These are phyloP conservation scores for Pheosia gnoma DNA, from an alignment of 2,888 invertebrate genomes.

Conservation along the genomic window DNA sequence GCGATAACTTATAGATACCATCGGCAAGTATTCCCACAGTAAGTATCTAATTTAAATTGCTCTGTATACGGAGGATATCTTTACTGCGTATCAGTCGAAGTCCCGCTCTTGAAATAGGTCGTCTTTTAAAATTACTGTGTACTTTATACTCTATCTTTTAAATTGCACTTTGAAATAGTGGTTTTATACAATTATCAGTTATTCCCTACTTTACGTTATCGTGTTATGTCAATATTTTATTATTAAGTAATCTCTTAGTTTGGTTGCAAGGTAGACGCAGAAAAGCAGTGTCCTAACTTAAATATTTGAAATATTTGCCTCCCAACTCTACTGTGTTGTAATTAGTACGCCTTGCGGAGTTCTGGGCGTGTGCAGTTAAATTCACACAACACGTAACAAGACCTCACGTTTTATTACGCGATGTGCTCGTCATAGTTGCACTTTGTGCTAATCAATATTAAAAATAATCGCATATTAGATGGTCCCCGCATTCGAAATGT, in stretches of 20 bases:
- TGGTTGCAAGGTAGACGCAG: too few relatives aligned
- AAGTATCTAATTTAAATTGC: slow-evolving; percentile 52
- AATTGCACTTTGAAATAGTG: slow-evolving; percentile 1
- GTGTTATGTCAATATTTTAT: slow-evolving; percentile 4
- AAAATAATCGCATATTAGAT: too few relatives aligned
- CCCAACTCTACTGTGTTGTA: too few relatives aligned
- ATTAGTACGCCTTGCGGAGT: too few relatives aligned
- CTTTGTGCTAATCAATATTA: too few relatives aligned
- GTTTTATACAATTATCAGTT: not conserved
- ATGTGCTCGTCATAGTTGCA: too few relatives aligned
- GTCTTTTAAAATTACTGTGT: slow-evolving; percentile 14
- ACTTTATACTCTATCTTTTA: not conserved
- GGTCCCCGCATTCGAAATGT: too few relatives aligned
- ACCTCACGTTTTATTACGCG: too few relatives aligned
- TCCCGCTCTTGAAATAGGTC: slow-evolving; percentile 39
- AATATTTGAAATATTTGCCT: too few relatives aligned
- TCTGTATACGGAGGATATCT: slow-evolving; percentile 44
- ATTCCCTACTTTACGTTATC: slow-evolving; percentile 1
- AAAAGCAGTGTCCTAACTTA: too few relatives aligned
- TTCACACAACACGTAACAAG: too few relatives aligned
- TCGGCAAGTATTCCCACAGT: slow-evolving; percentile 34
- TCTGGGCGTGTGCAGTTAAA: too few relatives aligned
- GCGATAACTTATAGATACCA: slow-evolving; percentile 35
- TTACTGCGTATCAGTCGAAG: slow-evolving; percentile 37
- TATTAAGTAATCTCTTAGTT: not conserved